Conservation (phyloP, 1,140 invertebrate genomes). For the Ericerus pela region DNA sequence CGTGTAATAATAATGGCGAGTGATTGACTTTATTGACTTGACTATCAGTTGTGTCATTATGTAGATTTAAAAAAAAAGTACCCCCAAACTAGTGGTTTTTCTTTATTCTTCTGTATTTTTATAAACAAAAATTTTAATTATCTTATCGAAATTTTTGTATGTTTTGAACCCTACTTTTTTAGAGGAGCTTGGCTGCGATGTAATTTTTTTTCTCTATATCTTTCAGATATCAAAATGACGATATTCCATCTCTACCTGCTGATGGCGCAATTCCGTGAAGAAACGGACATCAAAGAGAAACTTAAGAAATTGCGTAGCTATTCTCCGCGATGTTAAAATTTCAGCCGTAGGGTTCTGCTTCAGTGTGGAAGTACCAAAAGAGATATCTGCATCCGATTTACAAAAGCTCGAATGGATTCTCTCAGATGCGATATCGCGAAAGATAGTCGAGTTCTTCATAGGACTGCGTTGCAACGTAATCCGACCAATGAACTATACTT, state of each 20-base stretch:
- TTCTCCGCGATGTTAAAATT: not conserved
- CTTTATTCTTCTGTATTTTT: no score
- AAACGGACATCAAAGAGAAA: not conserved
- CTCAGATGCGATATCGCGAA: slow-evolving; percentile 41
- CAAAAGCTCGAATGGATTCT: slow-evolving; percentile 54
- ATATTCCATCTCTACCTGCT: not conserved
- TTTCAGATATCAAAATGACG: not conserved
- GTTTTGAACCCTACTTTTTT: no score
- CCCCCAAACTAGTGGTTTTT: no score
- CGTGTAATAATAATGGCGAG: no score
- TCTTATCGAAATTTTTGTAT: no score
- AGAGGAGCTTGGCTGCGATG: no score
- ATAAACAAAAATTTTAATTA: no score
- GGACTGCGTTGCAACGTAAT: slow-evolving; percentile 31
- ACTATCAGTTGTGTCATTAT: no score
- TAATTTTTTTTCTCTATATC: no score
- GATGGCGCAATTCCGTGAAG: no score
- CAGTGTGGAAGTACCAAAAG: not conserved
- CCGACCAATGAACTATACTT: slow-evolving; percentile 33
- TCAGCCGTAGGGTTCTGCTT: not conserved
- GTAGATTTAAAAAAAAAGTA: no score
- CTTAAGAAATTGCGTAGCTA: not conserved
- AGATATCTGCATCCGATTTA: slow-evolving; percentile 34
- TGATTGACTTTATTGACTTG: no score
- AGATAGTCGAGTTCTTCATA: slow-evolving; percentile 32